These are phyloP conservation scores for Bothrops jararaca DNA, from an alignment of 2,113 vertebrate genomes.

Conservation along the genomic window DNA sequence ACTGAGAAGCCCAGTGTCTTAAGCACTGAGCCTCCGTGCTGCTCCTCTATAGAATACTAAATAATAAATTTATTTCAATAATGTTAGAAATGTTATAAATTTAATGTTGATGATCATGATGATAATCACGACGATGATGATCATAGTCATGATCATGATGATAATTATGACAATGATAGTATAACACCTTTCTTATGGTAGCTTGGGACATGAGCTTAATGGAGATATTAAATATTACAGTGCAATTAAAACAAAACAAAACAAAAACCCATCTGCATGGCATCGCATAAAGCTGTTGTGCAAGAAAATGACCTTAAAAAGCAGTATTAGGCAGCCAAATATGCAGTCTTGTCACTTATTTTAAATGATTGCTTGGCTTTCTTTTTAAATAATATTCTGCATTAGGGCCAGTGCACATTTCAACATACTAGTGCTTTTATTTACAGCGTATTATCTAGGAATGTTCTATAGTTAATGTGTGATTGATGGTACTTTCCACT, in stretches of 20 bases:
- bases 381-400: slow-evolving; percentile 22
- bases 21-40: neutral
- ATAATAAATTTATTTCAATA: neutral
- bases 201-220: neutral
- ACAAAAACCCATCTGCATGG: neutral
- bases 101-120: neutral
- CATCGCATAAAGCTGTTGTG: slow-evolving; percentile 28
- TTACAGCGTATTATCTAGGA: slow-evolving; percentile 11
- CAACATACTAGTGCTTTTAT: slow-evolving; percentile 13
- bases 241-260: slow-evolving; percentile 35
- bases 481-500: slow-evolving; percentile 16
- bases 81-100: neutral
- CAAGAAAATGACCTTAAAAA: slow-evolving; percentile 22
- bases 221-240: slow-evolving; percentile 30
- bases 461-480: slow-evolving; percentile 12
- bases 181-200: neutral
- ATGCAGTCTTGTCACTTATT: slow-evolving; percentile 13
- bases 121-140: neutral
- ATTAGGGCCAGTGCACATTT: slow-evolving; percentile 12
- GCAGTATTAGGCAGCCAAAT: slow-evolving; percentile 39
- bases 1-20: neutral
- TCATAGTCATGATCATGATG: neutral
- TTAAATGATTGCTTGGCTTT: slow-evolving; percentile 28
- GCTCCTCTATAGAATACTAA: neutral
- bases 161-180: neutral